A percentile compares a stretch with the other conserved stretches of the same genome.
These are phyloP conservation scores for Cromileptes altivelis DNA, from an alignment of 2,113 vertebrate species.

Conservation along the genomic window DNA sequence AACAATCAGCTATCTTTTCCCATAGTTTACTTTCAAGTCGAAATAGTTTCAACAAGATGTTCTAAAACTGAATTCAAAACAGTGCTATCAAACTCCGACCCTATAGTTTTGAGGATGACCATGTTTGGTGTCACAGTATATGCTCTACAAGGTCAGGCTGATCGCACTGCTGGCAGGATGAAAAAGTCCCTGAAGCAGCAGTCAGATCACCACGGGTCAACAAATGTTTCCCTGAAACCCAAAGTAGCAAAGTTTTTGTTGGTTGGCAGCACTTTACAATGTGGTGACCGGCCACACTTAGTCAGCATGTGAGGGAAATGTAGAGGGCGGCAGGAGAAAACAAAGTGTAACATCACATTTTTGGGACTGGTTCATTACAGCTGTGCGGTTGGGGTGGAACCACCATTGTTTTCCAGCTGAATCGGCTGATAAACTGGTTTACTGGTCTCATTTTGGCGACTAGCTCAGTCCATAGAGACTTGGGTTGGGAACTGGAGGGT, in stretches of 20 bases:
- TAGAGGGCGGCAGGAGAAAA: background rate
- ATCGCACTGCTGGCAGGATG: background rate
- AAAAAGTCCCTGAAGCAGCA: background rate
- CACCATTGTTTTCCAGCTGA: background rate
- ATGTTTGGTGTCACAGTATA: background rate
- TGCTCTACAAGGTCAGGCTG: background rate
- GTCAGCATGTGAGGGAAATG: background rate
- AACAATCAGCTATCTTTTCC: too few species aligned
- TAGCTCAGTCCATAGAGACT: too few species aligned
- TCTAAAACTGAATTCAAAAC: background rate
- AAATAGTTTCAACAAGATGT: background rate
- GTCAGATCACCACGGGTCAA: too few species aligned
- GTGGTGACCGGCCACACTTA: background rate
- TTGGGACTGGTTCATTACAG: background rate
- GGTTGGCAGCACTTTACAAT: background rate
- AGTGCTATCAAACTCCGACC: background rate
- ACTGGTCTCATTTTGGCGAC: background rate
- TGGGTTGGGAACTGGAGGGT: too few species aligned
- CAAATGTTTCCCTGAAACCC: background rate
- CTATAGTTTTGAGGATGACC: background rate
- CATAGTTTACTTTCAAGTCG: too few species aligned
- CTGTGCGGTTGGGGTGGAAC: background rate
- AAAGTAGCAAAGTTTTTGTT: background rate
- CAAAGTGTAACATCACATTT: background rate
- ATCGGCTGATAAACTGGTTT: background rate